phyloP scores from a whole-genome alignment of 2,888 invertebrate genomes.

The Leucania comma region DNA sequence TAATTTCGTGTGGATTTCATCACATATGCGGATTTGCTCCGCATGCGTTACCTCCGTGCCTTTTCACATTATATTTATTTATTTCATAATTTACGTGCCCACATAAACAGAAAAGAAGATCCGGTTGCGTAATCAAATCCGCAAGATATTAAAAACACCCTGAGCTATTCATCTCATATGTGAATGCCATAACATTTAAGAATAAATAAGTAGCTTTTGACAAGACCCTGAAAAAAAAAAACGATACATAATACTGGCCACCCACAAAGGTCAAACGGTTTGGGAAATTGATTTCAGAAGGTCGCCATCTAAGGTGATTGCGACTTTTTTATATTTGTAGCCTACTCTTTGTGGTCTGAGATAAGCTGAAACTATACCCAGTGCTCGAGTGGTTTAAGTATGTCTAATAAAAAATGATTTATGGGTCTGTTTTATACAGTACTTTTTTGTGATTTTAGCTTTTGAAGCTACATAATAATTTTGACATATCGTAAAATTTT shows the following conservation, averaged over 20 bases:
- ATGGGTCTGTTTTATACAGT: not conserved
- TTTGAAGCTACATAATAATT: not conserved
- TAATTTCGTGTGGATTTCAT: too few species aligned
- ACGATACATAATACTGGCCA: conserved; percentile 20
- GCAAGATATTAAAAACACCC: too few species aligned
- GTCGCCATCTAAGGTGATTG: conserved; percentile 25
- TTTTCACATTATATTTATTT: too few species aligned
- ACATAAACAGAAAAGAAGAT: too few species aligned
- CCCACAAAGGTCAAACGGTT: conserved; percentile 46
- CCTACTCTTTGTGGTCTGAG: conserved; percentile 8
- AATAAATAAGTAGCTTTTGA: conserved; percentile 12
- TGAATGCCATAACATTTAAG: not conserved
- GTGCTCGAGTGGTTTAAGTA: conserved; percentile 18
- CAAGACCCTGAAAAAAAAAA: not conserved
- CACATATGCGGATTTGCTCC: too few species aligned
- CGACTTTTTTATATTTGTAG: conserved; percentile 39
- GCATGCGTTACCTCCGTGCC: too few species aligned
- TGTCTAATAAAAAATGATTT: not conserved
- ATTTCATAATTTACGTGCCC: too few species aligned
- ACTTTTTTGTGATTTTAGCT: not conserved
- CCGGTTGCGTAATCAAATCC: too few species aligned
- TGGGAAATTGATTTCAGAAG: conserved; percentile 58
- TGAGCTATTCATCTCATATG: not conserved
- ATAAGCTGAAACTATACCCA: conserved; percentile 15
- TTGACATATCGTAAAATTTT: not conserved